phyloP scores from a whole-genome alignment of 2,797 vertebrate genomes.

The Falco columbarius region DNA sequence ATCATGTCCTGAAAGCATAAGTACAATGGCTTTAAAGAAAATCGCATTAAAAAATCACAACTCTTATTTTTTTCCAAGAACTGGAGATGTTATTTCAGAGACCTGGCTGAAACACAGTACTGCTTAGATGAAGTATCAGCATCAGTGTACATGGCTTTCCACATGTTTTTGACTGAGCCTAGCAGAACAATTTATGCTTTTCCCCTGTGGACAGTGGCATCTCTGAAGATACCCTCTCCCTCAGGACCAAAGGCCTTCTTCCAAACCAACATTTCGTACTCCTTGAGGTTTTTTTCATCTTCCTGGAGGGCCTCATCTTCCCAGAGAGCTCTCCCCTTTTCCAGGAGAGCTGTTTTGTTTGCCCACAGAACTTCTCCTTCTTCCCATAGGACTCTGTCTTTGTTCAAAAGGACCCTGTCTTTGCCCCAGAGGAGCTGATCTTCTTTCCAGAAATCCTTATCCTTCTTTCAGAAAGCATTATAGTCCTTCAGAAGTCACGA shows the following conservation, averaged over 20 bases:
- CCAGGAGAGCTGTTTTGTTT: slow-evolving; percentile 22
- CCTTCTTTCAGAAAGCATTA: slow-evolving; percentile 43
- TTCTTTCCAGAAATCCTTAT: slow-evolving; percentile 50
- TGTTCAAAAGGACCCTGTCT: background rate
- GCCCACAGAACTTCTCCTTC: slow-evolving; percentile 39
- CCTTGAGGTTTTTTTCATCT: slow-evolving; percentile 24
- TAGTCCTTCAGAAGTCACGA: slow-evolving; percentile 45
- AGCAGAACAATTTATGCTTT: background rate
- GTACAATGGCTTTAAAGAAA: background rate
- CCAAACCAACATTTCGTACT: slow-evolving; percentile 31
- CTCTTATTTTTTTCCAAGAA: background rate
- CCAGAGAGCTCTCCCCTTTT: slow-evolving; percentile 29
- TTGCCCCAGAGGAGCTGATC: slow-evolving; percentile 5
- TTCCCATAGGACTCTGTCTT: slow-evolving; percentile 20
- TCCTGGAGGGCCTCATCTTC: slow-evolving; percentile 34
- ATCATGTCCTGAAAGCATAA: background rate
- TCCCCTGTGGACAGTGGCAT: background rate
- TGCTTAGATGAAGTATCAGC: background rate
- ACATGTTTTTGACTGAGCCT: background rate
- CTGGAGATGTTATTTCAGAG: background rate
- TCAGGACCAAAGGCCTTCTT: background rate
- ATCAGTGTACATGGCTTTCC: background rate
- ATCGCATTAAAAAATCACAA: background rate
- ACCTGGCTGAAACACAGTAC: background rate
- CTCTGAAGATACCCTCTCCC: background rate